Evolutionary conservation across 1,140 invertebrate species (phyloP), one percentile per base, ranked within the genome.

Genomic region (Drosophila melanica): DNA sequence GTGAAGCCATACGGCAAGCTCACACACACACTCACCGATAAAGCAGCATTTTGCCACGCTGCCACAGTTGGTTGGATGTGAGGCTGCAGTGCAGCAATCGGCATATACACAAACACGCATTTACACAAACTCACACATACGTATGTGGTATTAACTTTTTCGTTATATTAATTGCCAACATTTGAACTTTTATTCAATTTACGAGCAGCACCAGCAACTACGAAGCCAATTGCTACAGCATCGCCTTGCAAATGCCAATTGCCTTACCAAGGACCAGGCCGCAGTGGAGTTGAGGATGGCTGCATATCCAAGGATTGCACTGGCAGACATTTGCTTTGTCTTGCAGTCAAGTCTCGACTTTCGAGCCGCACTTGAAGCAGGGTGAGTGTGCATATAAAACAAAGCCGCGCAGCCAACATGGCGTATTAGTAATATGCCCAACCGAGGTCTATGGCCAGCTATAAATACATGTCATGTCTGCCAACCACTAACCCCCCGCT

Each of bases 151-250:
- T 86, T 87, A 86, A 86, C 75, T 87, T 86, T 86, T 86, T 87
- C 75, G 79, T 75, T 81, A 79, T 86, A 86, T 86, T 86, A 86
- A 86, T 86, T 86, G 82, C 82, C 62, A 87, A 82, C 82, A 86
- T 87, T 86, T 86, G 82, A 86, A 86, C 82, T 87, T 86, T 87
- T 87, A 87, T 86, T 86, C 82, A 87, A 86, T 86, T 86, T 86
- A 86, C 82, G 82, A 87, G 82, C 75, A 70, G 62, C 79, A 69
- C 14, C 51, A 63, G 50, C 66, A 39, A 44, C 44, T 50, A 70
- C 81, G 48, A 55, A 9, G 66, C 69, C 64, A 81, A 86, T 64
- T 66, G 75, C 70, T 63, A 50, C 63, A 55, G 71, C 58, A 57
- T 75, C 55, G 16, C 44, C 18, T 27, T 71, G 81, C 70, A 81